phyloP scores from a whole-genome alignment of 2,888 invertebrate genomes.

The Poecilobothrus nobilitatus region DNA sequence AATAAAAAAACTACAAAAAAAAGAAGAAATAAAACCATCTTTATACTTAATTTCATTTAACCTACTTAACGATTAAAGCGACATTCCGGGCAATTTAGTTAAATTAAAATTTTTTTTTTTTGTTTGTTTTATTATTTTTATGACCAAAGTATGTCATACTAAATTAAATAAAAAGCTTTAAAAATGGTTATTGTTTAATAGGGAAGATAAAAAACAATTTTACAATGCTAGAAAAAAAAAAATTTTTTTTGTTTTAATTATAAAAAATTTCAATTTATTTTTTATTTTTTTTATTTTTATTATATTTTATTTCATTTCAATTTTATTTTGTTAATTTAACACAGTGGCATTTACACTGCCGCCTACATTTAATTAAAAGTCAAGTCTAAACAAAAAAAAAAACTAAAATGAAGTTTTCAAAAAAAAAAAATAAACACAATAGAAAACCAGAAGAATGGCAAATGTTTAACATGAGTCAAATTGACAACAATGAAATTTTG shows the following conservation, averaged over 20 bases:
- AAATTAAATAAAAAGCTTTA: background rate
- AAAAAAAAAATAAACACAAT: no score
- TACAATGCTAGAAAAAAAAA: background rate
- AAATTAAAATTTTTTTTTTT: background rate
- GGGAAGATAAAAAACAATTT: background rate
- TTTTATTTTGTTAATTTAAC: no score
- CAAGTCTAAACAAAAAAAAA: background rate
- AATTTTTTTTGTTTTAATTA: no score
- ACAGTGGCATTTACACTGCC: background rate
- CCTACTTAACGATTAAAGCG: background rate
- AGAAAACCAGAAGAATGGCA: background rate
- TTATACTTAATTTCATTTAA: background rate
- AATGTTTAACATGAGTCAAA: background rate
- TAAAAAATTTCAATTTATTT: no score
- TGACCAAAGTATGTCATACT: background rate
- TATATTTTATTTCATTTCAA: no score
- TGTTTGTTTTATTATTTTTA: background rate
- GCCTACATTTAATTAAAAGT: constrained; percentile 3
- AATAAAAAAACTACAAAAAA: background rate
- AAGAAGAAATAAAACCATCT: background rate
- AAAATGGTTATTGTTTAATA: background rate
- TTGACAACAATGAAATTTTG: background rate
- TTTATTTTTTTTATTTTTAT: no score
- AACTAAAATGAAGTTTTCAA: no score
- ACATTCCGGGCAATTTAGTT: background rate